These are phyloP conservation scores for Dexiosoma caninum DNA, from an alignment of 2,888 invertebrate genomes.

Conservation along the genomic window DNA sequence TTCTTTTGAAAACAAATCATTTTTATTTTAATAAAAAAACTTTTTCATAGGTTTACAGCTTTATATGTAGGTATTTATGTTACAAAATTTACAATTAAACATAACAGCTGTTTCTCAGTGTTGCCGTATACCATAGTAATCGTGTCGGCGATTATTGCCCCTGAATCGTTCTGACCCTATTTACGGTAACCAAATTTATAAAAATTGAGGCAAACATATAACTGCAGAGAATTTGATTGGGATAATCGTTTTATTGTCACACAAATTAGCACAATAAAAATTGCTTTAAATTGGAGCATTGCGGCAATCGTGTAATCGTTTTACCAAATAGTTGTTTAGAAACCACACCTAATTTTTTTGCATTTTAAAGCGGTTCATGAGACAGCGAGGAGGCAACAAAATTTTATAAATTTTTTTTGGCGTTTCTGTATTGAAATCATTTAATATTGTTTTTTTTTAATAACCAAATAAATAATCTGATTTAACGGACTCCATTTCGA, in stretches of 20 bases:
- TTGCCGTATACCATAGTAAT: background rate
- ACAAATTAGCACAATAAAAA: background rate
- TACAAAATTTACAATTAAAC: background rate
- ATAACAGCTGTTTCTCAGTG: slow-evolving; percentile 1
- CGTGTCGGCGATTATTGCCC: background rate
- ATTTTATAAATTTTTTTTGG: too few relatives aligned
- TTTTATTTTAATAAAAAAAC: background rate
- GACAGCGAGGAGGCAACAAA: too few relatives aligned
- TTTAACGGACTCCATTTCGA: too few relatives aligned
- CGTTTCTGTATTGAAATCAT: too few relatives aligned
- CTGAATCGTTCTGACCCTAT: background rate
- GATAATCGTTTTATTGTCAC: background rate
- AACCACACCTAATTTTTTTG: too few relatives aligned
- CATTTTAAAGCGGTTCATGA: too few relatives aligned
- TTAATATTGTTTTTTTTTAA: too few relatives aligned
- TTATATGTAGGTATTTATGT: background rate
- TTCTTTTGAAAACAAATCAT: background rate
- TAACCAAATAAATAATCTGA: too few relatives aligned
- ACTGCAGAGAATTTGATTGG: background rate
- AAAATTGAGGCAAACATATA: background rate
- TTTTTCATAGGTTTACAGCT: background rate
- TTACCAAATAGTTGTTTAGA: too few relatives aligned
- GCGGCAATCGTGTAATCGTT: slow-evolving; percentile 2
- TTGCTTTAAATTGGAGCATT: background rate
- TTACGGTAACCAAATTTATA: background rate